Evolutionary conservation across 2,797 vertebrate genomes (phyloP), one percentile per base, ranked within the genome.

Genomic region (Rhabdophis nuchalis): DNA sequence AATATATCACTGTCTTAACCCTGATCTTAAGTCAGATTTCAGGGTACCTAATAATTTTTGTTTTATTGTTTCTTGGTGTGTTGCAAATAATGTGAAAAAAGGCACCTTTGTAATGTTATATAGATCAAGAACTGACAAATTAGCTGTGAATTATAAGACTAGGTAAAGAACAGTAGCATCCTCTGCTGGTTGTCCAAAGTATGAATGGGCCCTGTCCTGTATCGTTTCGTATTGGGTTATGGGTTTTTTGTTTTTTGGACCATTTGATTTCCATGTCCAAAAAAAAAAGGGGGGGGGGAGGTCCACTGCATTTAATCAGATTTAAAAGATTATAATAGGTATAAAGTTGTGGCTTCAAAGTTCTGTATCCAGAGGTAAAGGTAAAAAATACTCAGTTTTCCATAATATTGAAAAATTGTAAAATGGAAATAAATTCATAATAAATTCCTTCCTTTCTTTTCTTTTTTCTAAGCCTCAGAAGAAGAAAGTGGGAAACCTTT

Each of bases 401-500:
- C 64, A 32, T 94, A 90, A 82, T 27, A 77, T 0, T 95, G 72
- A 95, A 89, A 96, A 94, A 90, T 90, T 0, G n/a, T 94, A 94
- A 95, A 72, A 57, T 54, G 91, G 86, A 77, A 90, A 50, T 85
- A 82, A 82, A 72, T 72, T 72, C 93, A n/a, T 94, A 95, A 94
- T 50, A 57, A 92, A 90, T 29, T 95, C 68, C 96, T 89, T 95
- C 93, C 93, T 85, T 92, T 91, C 97, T 89, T 96, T 91, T 89
- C 36, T 60, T n/a, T 54, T 85, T 64, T 53, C 96, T 95, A 97
- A 98, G 99, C 98, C 96, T 98, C 99, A 94, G 99, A 99, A 93
- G 99, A 99, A 97, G 99, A 99, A 95, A 98, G 98, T 68, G 99
- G 99, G 91, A 99, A 99, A 97, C 99, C 99, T 93, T 99, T 99